phyloP scores from a whole-genome alignment of 2,888 invertebrate genomes.

The Cataglyphis albicans region DNA sequence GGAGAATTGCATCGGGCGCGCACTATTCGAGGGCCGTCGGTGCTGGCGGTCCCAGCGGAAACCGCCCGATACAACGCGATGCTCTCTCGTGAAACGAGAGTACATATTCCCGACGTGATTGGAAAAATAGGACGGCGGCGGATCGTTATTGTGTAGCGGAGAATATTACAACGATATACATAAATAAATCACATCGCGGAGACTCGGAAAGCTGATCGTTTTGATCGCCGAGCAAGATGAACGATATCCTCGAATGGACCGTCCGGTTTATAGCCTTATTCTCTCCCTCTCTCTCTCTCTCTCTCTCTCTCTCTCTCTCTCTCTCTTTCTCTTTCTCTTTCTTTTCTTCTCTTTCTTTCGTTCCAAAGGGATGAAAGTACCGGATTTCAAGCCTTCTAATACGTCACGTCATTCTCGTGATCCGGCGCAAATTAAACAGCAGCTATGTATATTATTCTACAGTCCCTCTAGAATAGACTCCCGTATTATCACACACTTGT shows the following conservation, averaged over 20 bases:
- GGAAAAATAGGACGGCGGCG: conserved; percentile 32
- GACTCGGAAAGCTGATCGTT: conserved; percentile 58
- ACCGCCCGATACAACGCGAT: conserved; percentile 30
- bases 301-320: not conserved
- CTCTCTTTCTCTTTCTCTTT: not conserved
- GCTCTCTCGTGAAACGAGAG: conserved; percentile 37
- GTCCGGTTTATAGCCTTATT: not conserved
- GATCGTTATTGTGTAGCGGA: conserved; percentile 24
- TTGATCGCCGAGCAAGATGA: conserved; percentile 19
- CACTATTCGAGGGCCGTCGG: conserved; percentile 11
- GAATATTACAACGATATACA: not conserved
- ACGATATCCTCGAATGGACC: conserved; percentile 32
- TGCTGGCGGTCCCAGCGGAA: conserved; percentile 18
- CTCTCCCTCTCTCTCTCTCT: not conserved
- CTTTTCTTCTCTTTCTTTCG: too few relatives aligned
- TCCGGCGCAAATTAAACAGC: not conserved
- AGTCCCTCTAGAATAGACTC: conserved; percentile 45
- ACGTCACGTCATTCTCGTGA: conserved; percentile 60
- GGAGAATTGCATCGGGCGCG: conserved; percentile 30
- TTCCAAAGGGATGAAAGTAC: conserved; percentile 9
- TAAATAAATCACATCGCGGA: conserved; percentile 33
- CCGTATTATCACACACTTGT: conserved; percentile 47
- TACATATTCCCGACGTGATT: conserved; percentile 50
- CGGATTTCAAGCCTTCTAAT: conserved; percentile 50
- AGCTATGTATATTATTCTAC: not conserved